Evolutionary conservation across 1,140 invertebrate species (phyloP), one percentile per base, ranked within the genome.

Genomic region (Trachymyrmex septentrionalis): DNA sequence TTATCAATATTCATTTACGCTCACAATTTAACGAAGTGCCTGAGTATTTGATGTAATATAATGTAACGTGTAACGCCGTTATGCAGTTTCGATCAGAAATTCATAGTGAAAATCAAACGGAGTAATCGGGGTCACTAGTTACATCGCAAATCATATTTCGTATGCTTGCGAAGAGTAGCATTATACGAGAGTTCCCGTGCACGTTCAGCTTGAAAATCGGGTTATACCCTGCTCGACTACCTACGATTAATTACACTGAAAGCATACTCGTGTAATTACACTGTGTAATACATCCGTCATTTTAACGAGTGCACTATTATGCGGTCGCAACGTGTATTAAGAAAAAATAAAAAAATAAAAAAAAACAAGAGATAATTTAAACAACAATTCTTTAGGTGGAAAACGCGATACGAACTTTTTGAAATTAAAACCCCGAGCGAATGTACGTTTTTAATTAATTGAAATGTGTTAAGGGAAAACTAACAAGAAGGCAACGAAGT

Each of bases 181-280:
- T 59, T 75, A 73, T 75, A 63, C 1, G n/a, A 27, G 34, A 59
- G 27, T 38, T 50, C 80, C 27, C 69, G 12, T 44, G 57, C 24
- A 38, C 21, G 38, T 75, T 61, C 38, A n/a, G 12, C 55, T 12
- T 30, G 69, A 75, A 84, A 84, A 84, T 84, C 69, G 38, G 27
- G 80, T 84, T 84, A 84, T 27, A 84, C 38, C 57, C 44, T 34
- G 38, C 69, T 69, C 44, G 44, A 24, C 55, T 82, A 82, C 67
- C 80, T 82, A 34, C 80, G 69, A 84, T 84, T 73, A 73, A 84
- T 84, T 75, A 55, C 38, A 34, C 12, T 72, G 69, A 61, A 84
- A 72, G 80, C 80, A 73, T 34, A 14, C 12, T 61, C 44, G 80
- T 55, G 55, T 64, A 75, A 75, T 63, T 82, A 66, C 53, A 82